phyloP scores from a whole-genome alignment of 2,797 vertebrate species.

The Sarcoramphus papa region DNA sequence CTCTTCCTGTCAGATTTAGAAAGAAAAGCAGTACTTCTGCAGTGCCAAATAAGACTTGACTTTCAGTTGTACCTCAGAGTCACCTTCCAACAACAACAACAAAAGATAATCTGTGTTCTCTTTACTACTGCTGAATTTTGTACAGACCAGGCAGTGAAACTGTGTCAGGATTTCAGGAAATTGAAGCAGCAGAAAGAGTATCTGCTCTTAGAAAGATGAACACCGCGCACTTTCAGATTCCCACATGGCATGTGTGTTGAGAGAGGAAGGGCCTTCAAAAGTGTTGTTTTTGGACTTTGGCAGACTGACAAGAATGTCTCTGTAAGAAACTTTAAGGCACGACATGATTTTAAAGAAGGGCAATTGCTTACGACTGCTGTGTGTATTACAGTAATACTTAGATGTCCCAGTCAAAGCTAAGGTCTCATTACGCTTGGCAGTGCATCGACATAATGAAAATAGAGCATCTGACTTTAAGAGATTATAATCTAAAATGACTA shows the following conservation, averaged over 20 bases:
- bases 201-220: not conserved
- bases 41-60: not conserved
- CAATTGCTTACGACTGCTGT: not conserved
- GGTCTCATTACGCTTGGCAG: not conserved
- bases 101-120: not conserved
- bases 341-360: not conserved
- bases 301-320: constrained; percentile 5
- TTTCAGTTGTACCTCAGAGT: not conserved
- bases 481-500: constrained; percentile 13
- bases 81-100: not conserved
- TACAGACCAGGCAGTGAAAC: not conserved
- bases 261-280: not conserved
- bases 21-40: not conserved
- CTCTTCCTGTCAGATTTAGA: not conserved
- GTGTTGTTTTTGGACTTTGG: not conserved
- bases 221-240: not conserved
- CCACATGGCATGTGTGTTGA: not conserved
- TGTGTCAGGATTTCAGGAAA: not conserved
- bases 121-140: not conserved
- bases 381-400: not conserved
- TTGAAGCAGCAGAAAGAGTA: not conserved
- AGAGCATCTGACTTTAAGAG: not conserved
- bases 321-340: not conserved
- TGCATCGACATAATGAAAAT: not conserved
- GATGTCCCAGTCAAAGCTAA: not conserved